Percentiles rank a stretch among this genome's conserved stretches.
Conservation (phyloP, 2,888 invertebrate genomes). For the Diaphora mendica region DNA sequence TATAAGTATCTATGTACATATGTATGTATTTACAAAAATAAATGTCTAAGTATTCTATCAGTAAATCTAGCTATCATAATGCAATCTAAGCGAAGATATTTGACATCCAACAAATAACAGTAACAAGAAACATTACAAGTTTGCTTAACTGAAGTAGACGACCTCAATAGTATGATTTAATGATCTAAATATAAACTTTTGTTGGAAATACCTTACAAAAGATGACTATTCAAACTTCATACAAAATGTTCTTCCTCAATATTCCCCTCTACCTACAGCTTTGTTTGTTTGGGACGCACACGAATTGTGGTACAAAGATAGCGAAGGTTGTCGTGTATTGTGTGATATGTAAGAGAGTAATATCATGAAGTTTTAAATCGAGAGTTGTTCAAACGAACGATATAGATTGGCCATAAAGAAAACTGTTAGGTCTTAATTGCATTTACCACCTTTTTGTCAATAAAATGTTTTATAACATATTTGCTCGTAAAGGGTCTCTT, state of each 20-base stretch:
- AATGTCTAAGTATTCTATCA: no score
- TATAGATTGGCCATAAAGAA: neutral
- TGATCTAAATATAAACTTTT: no score
- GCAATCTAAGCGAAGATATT: neutral
- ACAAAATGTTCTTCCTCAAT: neutral
- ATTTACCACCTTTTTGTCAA: no score
- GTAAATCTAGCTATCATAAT: no score
- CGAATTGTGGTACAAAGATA: conserved; percentile 2
- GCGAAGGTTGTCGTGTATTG: conserved; percentile 1
- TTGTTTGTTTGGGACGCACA: conserved; percentile 5
- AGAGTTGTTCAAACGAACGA: neutral
- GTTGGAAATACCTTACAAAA: neutral
- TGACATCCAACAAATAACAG: no score
- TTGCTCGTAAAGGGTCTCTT: no score
- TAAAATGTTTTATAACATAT: no score
- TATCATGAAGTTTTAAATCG: neutral
- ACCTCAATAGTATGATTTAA: neutral
- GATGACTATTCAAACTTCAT: neutral
- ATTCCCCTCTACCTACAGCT: neutral
- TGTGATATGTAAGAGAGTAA: neutral
- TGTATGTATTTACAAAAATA: no score
- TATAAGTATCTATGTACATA: no score
- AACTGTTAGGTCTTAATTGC: neutral
- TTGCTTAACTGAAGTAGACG: neutral
- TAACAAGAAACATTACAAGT: neutral